Percentiles rank a stretch among this genome's conserved stretches.
These are phyloP conservation scores for Rhinichthys osculus DNA, from an alignment of 2,797 vertebrate genomes.

Conservation along the genomic window DNA sequence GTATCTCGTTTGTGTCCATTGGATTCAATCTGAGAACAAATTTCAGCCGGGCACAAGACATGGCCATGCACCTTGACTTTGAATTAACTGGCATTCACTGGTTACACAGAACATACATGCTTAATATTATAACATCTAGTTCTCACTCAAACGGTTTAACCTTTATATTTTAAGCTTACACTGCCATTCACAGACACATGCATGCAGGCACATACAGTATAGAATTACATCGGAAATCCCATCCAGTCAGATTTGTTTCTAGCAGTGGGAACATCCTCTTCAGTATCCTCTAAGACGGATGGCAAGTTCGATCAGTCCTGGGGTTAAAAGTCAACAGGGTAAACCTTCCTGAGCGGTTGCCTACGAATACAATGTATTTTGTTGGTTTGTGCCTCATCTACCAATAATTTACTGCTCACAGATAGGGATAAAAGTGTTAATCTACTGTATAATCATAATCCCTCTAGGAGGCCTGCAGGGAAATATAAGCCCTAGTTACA, in stretches of 20 bases:
- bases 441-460: constrained; percentile 60
- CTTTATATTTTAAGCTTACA: constrained; percentile 48
- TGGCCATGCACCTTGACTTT: constrained; percentile 42
- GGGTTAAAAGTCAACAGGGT: background rate
- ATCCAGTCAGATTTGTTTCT: background rate
- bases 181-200: constrained; percentile 39
- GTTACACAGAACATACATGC: constrained; percentile 31
- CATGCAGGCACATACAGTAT: background rate
- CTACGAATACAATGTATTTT: background rate
- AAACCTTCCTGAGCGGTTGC: background rate
- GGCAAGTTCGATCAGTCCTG: background rate
- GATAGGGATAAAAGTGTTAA: constrained; percentile 60
- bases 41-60: constrained; percentile 36
- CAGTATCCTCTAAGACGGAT: background rate
- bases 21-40: constrained; percentile 56
- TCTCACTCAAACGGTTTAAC: constrained; percentile 47
- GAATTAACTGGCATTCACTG: constrained; percentile 48
- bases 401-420: constrained; percentile 47
- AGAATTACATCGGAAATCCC: background rate
- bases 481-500: constrained; percentile 52
- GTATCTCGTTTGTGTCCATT: constrained; percentile 36
- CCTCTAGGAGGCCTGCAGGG: constrained; percentile 56
- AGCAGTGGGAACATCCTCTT: background rate
- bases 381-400: constrained; percentile 32
- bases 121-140: constrained; percentile 41